Evolutionary conservation across 2,888 invertebrate genomes (phyloP).

Genomic region (Caenorhabditis sp.): DNA sequence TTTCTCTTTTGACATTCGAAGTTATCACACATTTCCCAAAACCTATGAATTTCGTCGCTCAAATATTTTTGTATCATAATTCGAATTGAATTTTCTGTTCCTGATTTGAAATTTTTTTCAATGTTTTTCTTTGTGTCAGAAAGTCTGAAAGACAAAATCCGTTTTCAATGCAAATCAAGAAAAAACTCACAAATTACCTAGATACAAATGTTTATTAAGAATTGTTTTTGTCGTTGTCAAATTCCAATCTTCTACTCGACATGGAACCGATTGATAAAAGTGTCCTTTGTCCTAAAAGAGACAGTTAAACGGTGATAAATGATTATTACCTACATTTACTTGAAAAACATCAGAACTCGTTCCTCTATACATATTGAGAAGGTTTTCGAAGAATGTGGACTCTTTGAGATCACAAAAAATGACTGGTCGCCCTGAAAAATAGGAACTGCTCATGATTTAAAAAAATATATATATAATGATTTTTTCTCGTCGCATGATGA

Average conservation of each 20-base stretch:
- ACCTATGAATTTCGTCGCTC: conserved; percentile 17
- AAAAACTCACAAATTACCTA: conserved; percentile 18
- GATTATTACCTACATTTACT: conserved; percentile 5
- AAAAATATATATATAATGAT: neutral
- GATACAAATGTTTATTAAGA: conserved; percentile 17
- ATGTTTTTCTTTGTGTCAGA: conserved; percentile 6
- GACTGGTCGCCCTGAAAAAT: conserved; percentile 7
- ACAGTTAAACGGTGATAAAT: neutral
- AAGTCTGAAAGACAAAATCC: conserved; percentile 9
- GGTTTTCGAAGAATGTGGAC: conserved; percentile 7
- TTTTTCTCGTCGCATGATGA: too few relatives aligned
- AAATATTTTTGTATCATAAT: conserved; percentile 25
- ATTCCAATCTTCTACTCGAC: conserved; percentile 29
- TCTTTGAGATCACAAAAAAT: conserved; percentile 22
- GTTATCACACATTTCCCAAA: neutral
- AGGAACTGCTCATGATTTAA: too few relatives aligned
- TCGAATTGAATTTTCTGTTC: conserved; percentile 22
- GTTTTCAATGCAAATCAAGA: neutral
- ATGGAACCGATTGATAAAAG: conserved; percentile 25
- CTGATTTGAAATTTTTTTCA: conserved; percentile 8
- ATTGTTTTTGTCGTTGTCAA: conserved; percentile 23
- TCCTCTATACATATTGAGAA: conserved; percentile 30
- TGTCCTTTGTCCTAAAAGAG: neutral
- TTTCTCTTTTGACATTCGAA: neutral
- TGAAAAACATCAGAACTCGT: conserved; percentile 32